Percentiles rank a stretch among this genome's conserved stretches.
Conservation (phyloP, 2,888 invertebrate genomes). For the Alloscopus bannaensis region DNA sequence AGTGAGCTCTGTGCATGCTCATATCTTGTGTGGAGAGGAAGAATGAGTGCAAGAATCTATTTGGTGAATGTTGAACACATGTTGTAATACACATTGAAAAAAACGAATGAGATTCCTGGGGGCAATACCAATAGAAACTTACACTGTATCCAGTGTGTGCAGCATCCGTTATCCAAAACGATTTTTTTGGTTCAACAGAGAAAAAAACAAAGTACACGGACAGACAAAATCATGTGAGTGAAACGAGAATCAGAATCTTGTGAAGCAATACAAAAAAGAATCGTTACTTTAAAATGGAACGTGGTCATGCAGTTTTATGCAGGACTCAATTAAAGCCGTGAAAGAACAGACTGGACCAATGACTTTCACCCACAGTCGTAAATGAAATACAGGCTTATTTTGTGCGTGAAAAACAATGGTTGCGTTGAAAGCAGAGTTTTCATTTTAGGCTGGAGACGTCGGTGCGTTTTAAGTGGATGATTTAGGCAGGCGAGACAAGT, state of each 20-base stretch:
- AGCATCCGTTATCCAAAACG: too few relatives aligned
- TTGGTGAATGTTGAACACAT: conserved; percentile 49
- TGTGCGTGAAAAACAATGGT: too few relatives aligned
- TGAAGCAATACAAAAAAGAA: neutral
- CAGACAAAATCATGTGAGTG: conserved; percentile 31
- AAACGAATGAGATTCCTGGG: conserved; percentile 59
- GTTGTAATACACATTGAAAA: conserved; percentile 55
- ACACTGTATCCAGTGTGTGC: neutral
- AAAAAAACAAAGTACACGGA: conserved; percentile 41
- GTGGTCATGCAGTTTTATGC: conserved; percentile 53
- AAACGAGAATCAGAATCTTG: neutral
- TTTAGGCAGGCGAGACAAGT: too few relatives aligned
- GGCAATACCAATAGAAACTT: conserved; percentile 54
- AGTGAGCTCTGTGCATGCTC: conserved; percentile 8
- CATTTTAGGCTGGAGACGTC: too few relatives aligned
- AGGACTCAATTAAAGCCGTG: conserved; percentile 33
- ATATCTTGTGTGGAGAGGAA: too few relatives aligned
- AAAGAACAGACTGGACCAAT: conserved; percentile 7
- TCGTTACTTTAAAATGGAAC: too few relatives aligned
- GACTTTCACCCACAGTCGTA: conserved; percentile 34
- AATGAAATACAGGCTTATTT: too few relatives aligned
- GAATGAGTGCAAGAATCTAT: conserved; percentile 41
- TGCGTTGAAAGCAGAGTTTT: too few relatives aligned
- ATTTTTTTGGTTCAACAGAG: conserved; percentile 4
- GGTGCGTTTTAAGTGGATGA: too few relatives aligned